A percentile compares a stretch with the other conserved stretches of the same genome.
Conservation (phyloP, 2,888 invertebrate genomes). For the Meteorus colon region DNA sequence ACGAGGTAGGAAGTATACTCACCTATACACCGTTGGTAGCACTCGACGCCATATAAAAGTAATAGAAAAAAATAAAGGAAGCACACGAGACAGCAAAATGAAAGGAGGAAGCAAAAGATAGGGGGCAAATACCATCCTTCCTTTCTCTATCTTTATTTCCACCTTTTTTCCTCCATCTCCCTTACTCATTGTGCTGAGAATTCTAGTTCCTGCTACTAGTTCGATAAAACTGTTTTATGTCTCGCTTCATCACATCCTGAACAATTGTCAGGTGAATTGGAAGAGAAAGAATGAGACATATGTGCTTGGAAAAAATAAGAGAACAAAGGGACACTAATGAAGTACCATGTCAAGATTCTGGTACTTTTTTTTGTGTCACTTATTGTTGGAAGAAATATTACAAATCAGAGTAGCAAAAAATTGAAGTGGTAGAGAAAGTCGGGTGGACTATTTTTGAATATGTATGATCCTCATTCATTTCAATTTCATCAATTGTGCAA, state of each 20-base stretch:
- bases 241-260: slow-evolving; percentile 55
- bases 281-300: slow-evolving; percentile 34
- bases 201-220: slow-evolving; percentile 31
- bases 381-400: background rate
- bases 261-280: slow-evolving; percentile 51
- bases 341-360: background rate
- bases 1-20: slow-evolving; percentile 11
- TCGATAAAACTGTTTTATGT: slow-evolving; percentile 49
- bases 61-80: slow-evolving; percentile 6
- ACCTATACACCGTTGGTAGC: slow-evolving; percentile 31
- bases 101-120: slow-evolving; percentile 25
- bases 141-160: slow-evolving; percentile 10
- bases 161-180: background rate
- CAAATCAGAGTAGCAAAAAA: too few relatives aligned
- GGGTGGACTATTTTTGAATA: background rate
- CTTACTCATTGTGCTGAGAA: slow-evolving; percentile 25
- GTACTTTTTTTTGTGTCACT: background rate
- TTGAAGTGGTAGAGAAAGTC: too few relatives aligned
- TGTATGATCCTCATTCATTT: background rate
- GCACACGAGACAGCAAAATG: slow-evolving; percentile 32
- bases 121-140: slow-evolving; percentile 7
- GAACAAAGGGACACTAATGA: background rate
- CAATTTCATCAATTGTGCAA: background rate
- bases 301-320: background rate
- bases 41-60: slow-evolving; percentile 25